A percentile compares a stretch with the other conserved stretches of the same genome.
Conservation (phyloP, 2,888 invertebrate genomes). For the Limnephilus marmoratus region DNA sequence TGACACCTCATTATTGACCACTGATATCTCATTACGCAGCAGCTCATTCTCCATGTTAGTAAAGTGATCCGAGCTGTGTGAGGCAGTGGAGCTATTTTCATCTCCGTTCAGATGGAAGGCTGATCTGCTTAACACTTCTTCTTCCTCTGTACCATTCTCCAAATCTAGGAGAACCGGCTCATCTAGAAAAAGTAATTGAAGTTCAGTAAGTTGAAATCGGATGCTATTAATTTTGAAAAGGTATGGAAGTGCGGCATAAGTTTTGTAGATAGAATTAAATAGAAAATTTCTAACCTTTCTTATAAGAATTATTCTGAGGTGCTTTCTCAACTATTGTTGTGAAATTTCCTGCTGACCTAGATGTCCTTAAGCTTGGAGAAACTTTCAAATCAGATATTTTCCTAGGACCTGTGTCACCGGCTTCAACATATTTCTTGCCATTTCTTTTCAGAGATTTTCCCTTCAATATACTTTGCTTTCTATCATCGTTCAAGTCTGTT, state of each 20-base stretch:
- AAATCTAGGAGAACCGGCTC: slow-evolving; percentile 31
- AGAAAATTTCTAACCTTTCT: neutral
- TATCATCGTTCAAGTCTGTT: slow-evolving; percentile 30
- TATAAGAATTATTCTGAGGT: neutral
- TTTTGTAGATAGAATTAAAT: neutral
- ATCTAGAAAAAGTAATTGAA: slow-evolving; percentile 33
- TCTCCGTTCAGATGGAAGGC: slow-evolving; percentile 37
- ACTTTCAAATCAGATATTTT: slow-evolving; percentile 33
- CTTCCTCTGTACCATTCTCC: slow-evolving; percentile 2
- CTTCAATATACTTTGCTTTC: slow-evolving; percentile 44
- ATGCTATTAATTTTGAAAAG: neutral
- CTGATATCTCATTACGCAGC: slow-evolving; percentile 75
- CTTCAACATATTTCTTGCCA: slow-evolving; percentile 36
- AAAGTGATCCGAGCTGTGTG: slow-evolving; percentile 47
- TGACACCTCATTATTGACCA: slow-evolving; percentile 75
- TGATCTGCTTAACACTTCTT: neutral
- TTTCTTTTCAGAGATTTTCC: slow-evolving; percentile 52
- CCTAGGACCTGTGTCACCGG: neutral
- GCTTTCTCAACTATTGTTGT: slow-evolving; percentile 26
- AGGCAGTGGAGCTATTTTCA: slow-evolving; percentile 32
- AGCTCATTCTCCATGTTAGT: slow-evolving; percentile 67
- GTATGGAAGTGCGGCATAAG: neutral
- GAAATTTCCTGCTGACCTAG: slow-evolving; percentile 49
- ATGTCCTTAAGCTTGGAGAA: slow-evolving; percentile 28
- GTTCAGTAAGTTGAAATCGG: neutral